Conservation (phyloP, 2,797 vertebrate genomes). For the Corythornis leucogaster region DNA sequence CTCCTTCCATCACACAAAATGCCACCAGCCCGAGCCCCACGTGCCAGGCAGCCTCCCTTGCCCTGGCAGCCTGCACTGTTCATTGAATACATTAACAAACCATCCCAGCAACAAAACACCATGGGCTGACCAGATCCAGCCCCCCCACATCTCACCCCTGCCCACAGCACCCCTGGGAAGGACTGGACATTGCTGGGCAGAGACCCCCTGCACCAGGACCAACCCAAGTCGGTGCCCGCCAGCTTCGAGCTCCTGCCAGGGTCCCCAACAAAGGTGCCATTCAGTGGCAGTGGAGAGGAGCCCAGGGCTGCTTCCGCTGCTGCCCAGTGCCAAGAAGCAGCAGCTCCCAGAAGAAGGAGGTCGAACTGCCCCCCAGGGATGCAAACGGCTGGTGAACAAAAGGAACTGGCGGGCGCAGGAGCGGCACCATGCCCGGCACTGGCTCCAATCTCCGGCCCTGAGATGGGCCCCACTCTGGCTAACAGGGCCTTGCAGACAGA, state of each 20-base stretch:
- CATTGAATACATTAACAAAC: background rate
- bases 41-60: background rate
- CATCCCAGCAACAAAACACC: background rate
- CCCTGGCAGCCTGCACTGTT: background rate
- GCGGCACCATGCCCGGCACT: background rate
- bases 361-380: background rate
- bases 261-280: constrained; percentile 60
- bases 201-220: background rate
- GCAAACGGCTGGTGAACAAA: background rate
- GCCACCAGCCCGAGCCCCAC: background rate
- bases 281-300: constrained; percentile 32
- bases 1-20: background rate
- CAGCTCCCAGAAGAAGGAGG: constrained; percentile 40
- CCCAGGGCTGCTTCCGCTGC: constrained; percentile 47
- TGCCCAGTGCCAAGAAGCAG: background rate
- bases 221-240: background rate
- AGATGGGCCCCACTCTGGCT: background rate
- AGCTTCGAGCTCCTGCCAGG: background rate
- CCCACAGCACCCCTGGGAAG: background rate
- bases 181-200: background rate
- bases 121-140: too few species aligned
- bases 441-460: background rate
- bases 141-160: background rate
- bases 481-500: background rate
- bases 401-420: constrained; percentile 1